Evolutionary conservation across 2,888 invertebrate genomes (phyloP).

Genomic region (Euzophera pinguis): DNA sequence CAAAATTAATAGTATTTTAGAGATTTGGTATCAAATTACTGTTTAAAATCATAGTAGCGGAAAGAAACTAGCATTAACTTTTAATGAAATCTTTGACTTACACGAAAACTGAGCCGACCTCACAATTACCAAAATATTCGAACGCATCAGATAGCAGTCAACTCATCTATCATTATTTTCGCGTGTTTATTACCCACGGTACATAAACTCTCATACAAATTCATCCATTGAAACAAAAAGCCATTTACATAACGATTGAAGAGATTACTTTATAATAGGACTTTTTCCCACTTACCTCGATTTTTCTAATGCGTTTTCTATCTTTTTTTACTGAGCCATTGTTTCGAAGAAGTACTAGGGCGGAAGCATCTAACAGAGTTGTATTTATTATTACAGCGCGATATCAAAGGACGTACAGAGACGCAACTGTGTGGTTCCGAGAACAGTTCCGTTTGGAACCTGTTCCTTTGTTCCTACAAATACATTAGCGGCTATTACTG

Average conservation of each 20-base stretch:
- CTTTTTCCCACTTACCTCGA: slow-evolving; percentile 13
- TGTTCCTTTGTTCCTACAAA: slow-evolving; percentile 35
- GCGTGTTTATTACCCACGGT: slow-evolving; percentile 7
- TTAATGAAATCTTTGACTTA: not conserved
- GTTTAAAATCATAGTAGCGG: not conserved
- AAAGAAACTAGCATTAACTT: not conserved
- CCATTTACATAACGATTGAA: slow-evolving; percentile 10
- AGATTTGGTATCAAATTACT: not conserved
- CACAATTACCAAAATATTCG: slow-evolving; percentile 7
- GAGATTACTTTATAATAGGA: slow-evolving; percentile 12
- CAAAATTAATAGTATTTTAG: no score
- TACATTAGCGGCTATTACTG: slow-evolving; percentile 27
- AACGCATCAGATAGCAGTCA: not conserved
- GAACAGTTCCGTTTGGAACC: slow-evolving; percentile 32
- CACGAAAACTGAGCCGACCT: not conserved
- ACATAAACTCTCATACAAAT: slow-evolving; percentile 11
- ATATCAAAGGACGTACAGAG: slow-evolving; percentile 48
- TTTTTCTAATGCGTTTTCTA: slow-evolving; percentile 14
- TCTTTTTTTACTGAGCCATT: slow-evolving; percentile 20
- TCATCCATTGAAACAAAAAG: slow-evolving; percentile 13
- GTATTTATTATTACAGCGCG: slow-evolving; percentile 49
- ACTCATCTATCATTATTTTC: slow-evolving; percentile 12
- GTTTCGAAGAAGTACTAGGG: slow-evolving; percentile 35
- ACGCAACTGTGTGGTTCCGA: slow-evolving; percentile 33
- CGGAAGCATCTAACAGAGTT: slow-evolving; percentile 46